A percentile compares a stretch with the other conserved stretches of the same genome.
These are phyloP conservation scores for Larimichthys crocea DNA, from an alignment of 2,113 vertebrate genomes.

Conservation along the genomic window DNA sequence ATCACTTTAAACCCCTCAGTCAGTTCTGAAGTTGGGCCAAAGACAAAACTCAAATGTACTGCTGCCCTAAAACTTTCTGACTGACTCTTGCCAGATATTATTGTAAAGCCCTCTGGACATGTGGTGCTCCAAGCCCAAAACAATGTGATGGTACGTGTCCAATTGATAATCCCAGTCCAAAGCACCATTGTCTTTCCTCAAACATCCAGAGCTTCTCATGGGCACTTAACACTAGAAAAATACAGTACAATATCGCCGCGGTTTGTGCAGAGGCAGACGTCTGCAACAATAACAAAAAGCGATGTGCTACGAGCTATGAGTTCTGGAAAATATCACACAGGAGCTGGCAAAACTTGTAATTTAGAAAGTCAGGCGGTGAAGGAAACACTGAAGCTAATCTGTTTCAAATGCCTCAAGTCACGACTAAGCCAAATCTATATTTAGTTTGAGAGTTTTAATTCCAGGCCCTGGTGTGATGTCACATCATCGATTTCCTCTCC, in stretches of 20 bases:
- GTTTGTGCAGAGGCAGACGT: constrained; percentile 10
- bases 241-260: neutral
- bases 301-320: neutral
- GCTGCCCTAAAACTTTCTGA: constrained; percentile 6
- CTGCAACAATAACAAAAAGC: constrained; percentile 34
- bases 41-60: constrained; percentile 7
- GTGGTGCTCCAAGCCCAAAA: neutral
- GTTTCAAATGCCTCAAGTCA: constrained; percentile 53
- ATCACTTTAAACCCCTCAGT: neutral
- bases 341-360: constrained; percentile 41
- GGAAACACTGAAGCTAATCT: constrained; percentile 59
- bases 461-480: constrained; percentile 46
- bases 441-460: constrained; percentile 68
- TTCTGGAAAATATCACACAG: constrained; percentile 37
- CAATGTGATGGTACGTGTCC: neutral
- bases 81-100: neutral
- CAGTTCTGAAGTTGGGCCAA: neutral
- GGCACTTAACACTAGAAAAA: neutral
- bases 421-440: constrained; percentile 62
- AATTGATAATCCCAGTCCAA: neutral
- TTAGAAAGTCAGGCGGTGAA: constrained; percentile 58
- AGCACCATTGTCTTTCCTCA: constrained; percentile 8
- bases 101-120: neutral
- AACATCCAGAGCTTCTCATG: constrained; percentile 8
- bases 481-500: constrained; percentile 49